A percentile compares a stretch with the other conserved stretches of the same genome.
phyloP scores from a whole-genome alignment of 2,797 vertebrate species.

The Corythornis leucogaster region DNA sequence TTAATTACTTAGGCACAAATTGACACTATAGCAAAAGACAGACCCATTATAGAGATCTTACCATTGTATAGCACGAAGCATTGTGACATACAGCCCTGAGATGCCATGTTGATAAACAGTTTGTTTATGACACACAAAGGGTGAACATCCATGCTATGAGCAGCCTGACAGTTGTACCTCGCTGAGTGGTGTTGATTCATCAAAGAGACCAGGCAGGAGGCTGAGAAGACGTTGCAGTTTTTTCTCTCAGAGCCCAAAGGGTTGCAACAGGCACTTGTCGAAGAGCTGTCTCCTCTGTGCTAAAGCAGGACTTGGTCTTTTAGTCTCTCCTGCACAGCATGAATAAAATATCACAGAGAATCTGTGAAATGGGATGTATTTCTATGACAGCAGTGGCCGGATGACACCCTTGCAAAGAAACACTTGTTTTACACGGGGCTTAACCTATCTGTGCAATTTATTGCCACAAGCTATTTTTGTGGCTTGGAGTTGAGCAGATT shows the following conservation, averaged over 20 bases:
- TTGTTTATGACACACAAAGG: background rate
- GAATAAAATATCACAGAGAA: conserved; percentile 52
- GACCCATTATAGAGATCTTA: background rate
- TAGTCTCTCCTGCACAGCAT: background rate
- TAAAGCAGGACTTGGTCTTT: background rate
- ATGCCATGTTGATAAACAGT: background rate
- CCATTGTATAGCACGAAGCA: background rate
- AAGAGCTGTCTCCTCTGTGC: background rate
- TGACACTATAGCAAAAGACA: background rate
- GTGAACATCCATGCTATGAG: background rate
- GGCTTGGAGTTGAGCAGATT: conserved; percentile 17
- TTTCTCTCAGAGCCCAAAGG: background rate
- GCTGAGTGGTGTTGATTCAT: background rate
- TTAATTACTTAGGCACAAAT: background rate
- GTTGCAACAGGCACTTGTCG: background rate
- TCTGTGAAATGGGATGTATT: background rate
- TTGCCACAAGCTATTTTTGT: conserved; percentile 35
- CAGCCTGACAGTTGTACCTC: background rate
- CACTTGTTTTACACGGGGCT: conserved; percentile 36
- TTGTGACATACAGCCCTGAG: background rate
- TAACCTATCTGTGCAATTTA: background rate
- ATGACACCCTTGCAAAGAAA: conserved; percentile 16
- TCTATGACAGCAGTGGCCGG: background rate
- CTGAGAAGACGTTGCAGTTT: background rate
- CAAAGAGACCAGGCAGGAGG: background rate